Conservation (phyloP, 2,113 vertebrate genomes). For the Astur gentilis region DNA sequence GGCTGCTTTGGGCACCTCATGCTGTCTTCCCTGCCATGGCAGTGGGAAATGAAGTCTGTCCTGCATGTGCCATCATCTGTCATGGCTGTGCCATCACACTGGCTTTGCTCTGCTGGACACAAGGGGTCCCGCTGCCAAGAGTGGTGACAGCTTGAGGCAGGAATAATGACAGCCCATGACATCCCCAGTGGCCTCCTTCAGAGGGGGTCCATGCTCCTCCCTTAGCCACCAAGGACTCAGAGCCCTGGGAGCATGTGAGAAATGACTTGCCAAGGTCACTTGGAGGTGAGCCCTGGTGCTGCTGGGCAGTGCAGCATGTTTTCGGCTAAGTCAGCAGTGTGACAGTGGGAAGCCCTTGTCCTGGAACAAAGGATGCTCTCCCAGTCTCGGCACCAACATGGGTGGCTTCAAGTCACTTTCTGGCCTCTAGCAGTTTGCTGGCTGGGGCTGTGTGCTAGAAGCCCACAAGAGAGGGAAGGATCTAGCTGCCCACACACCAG, state of each 20-base stretch:
- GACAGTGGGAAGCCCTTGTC: neutral
- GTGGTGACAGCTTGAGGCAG: neutral
- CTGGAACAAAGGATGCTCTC: neutral
- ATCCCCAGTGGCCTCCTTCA: neutral
- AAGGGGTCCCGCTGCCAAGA: neutral
- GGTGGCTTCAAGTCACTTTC: neutral
- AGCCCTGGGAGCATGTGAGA: accelerated
- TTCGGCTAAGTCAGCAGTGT: neutral
- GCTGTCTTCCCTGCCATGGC: neutral
- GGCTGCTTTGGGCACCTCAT: accelerated
- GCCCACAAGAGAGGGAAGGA: neutral
- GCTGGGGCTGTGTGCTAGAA: neutral
- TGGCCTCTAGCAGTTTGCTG: neutral
- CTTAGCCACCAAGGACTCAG: no score
- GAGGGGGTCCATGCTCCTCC: neutral
- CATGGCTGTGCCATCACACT: neutral
- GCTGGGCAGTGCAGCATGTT: neutral
- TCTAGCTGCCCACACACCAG: neutral
- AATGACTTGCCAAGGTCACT: accelerated
- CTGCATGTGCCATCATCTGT: neutral
- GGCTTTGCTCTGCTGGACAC: neutral
- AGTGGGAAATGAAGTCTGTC: neutral
- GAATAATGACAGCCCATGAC: neutral
- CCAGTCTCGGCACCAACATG: neutral
- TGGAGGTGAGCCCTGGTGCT: neutral